Conservation (phyloP, 2,113 vertebrate species). For the Mungos mungo region DNA sequence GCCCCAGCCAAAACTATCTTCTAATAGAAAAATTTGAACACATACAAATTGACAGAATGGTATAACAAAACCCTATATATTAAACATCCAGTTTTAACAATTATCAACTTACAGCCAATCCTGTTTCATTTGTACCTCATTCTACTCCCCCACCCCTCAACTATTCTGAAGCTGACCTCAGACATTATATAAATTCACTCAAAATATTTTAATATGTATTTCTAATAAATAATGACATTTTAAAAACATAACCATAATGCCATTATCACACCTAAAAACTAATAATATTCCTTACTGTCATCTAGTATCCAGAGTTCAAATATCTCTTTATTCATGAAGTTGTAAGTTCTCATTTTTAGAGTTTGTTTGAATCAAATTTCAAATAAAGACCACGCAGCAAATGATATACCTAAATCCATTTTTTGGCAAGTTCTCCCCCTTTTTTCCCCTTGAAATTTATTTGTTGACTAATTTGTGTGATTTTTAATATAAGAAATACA, state of each 20-base stretch:
- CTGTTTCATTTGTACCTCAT: not conserved
- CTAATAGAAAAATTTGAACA: not conserved
- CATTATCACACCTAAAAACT: not conserved
- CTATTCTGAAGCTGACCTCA: constrained; percentile 23
- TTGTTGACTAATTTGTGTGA: constrained; percentile 24
- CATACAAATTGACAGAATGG: not conserved
- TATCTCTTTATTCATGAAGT: constrained; percentile 4
- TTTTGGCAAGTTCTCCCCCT: not conserved
- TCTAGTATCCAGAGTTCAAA: constrained; percentile 23
- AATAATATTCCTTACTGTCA: not conserved
- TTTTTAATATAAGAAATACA: not conserved
- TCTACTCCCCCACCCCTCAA: not conserved
- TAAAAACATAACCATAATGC: not conserved
- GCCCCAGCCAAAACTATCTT: not conserved
- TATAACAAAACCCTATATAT: not conserved
- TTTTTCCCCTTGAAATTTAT: not conserved
- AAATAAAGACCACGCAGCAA: not conserved
- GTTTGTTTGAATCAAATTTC: constrained; percentile 22
- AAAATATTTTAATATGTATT: constrained; percentile 10
- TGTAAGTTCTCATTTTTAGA: constrained; percentile 3
- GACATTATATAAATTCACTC: not conserved
- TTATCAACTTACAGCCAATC: not conserved
- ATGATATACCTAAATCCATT: not conserved
- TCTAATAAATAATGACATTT: not conserved
- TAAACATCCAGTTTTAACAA: not conserved